Percentiles rank a stretch among this genome's conserved stretches.
Evolutionary conservation across 2,888 invertebrate genomes (phyloP).

Genomic region (Rhagonycha lutea): DNA sequence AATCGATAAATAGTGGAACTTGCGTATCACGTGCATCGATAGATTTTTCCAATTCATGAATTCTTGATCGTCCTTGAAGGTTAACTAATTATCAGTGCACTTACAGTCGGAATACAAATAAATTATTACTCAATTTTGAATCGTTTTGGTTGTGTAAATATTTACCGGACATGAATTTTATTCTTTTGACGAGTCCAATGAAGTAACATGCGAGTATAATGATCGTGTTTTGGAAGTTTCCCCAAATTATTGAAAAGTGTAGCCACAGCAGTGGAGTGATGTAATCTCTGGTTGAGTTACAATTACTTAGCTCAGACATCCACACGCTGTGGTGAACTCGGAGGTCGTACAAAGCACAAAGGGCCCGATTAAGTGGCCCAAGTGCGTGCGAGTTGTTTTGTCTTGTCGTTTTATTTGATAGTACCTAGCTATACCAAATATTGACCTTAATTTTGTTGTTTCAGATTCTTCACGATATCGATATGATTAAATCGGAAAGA

Average conservation of each 20-base stretch:
- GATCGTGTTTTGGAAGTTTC: not conserved
- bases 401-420: not conserved
- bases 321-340: no score
- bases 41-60: not conserved
- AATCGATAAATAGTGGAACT: not conserved
- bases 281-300: no score
- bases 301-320: no score
- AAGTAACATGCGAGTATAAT: not conserved
- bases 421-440: no score
- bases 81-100: not conserved
- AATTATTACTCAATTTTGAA: not conserved
- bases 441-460: conserved; percentile 17
- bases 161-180: not conserved
- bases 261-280: no score
- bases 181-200: not conserved
- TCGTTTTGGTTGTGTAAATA: not conserved
- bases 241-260: not conserved
- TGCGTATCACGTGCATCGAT: not conserved
- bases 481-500: conserved; percentile 33
- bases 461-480: conserved; percentile 33
- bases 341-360: no score
- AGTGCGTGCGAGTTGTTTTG: no score
- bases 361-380: no score
- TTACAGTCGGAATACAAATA: not conserved
- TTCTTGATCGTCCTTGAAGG: not conserved